Percentiles rank a stretch among this genome's conserved stretches.
These are phyloP conservation scores for Loriculus beryllinus DNA, from an alignment of 2,797 vertebrate genomes.

Conservation along the genomic window DNA sequence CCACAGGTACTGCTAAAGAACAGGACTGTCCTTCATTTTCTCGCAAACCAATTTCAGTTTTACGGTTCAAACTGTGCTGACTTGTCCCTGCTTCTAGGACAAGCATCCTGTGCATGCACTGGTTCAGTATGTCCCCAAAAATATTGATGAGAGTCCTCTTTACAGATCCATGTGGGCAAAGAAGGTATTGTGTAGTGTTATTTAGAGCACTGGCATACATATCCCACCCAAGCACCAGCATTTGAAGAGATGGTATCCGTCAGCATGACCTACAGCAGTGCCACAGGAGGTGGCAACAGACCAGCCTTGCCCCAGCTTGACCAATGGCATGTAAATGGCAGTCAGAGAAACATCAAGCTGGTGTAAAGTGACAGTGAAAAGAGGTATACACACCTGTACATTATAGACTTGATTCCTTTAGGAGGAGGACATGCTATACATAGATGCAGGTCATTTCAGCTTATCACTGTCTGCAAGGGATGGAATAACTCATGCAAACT, in stretches of 20 bases:
- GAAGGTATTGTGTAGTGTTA: background rate
- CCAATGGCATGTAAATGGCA: background rate
- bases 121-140: background rate
- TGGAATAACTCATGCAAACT: background rate
- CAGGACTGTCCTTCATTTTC: background rate
- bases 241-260: background rate
- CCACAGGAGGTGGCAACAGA: background rate
- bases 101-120: background rate
- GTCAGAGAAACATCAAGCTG: background rate
- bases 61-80: background rate
- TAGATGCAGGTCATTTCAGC: background rate
- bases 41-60: background rate
- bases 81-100: background rate
- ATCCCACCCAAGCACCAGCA: background rate
- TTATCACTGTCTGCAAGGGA: background rate
- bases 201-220: background rate
- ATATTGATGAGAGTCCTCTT: background rate
- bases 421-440: background rate
- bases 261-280: background rate
- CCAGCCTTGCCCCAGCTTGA: background rate
- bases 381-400: background rate
- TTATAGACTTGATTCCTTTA: fast-evolving
- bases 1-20: background rate
- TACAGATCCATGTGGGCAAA: background rate
- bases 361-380: background rate